A percentile compares a stretch with the other conserved stretches of the same genome.
These are phyloP conservation scores for Rhinogobius similis DNA, from an alignment of 2,113 vertebrate genomes.

Conservation along the genomic window DNA sequence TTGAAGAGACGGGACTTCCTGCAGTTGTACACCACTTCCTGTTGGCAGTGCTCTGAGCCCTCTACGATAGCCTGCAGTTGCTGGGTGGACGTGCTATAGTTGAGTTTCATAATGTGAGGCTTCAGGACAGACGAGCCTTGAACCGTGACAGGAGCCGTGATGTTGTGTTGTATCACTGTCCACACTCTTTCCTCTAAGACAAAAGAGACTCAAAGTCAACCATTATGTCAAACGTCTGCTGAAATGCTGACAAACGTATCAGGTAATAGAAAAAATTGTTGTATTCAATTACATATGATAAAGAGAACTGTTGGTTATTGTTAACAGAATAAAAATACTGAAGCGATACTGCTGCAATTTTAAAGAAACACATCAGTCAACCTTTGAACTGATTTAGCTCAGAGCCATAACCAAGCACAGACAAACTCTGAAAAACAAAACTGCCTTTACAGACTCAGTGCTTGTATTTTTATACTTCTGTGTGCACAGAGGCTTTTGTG, in stretches of 20 bases:
- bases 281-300: not conserved
- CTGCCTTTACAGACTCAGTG: not conserved
- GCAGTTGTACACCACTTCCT: slow-evolving; percentile 91
- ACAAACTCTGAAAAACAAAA: not conserved
- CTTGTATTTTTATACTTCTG: too few relatives aligned
- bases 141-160: slow-evolving; percentile 80
- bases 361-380: not conserved
- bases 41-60: slow-evolving; percentile 88
- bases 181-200: slow-evolving; percentile 89
- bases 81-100: slow-evolving; percentile 83
- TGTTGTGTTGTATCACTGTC: slow-evolving; percentile 88
- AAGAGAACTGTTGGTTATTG: not conserved
- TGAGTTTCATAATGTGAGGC: slow-evolving; percentile 82
- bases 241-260: not conserved
- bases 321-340: not conserved
- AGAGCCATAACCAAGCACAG: not conserved
- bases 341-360: not conserved
- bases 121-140: slow-evolving; percentile 71
- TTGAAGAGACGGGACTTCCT: slow-evolving; percentile 90
- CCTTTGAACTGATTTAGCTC: not conserved
- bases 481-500: too few relatives aligned
- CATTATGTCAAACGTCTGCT: not conserved
- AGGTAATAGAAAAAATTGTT: not conserved
- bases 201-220: not conserved
- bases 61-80: slow-evolving; percentile 87